A percentile compares a stretch with the other conserved stretches of the same genome.
Conservation (phyloP, 2,113 vertebrate species). For the Ceyx melanurus region DNA sequence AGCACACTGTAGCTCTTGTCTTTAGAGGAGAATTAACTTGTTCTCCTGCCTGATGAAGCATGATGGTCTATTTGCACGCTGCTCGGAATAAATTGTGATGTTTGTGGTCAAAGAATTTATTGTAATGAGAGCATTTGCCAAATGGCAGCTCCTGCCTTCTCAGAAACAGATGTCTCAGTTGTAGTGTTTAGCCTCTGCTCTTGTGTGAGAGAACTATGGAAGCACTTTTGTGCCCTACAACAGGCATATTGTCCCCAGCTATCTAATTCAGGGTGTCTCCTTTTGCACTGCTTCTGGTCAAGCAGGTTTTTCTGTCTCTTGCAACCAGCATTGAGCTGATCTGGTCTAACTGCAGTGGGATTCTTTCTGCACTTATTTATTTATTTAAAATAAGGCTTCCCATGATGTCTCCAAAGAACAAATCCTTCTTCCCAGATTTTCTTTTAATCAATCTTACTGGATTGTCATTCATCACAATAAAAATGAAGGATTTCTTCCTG, state of each 20-base stretch:
- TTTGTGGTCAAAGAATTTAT: background rate
- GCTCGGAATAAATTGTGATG: background rate
- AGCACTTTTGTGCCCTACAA: background rate
- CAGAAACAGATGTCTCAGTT: background rate
- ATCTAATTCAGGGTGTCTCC: background rate
- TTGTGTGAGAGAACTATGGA: background rate
- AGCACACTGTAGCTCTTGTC: background rate
- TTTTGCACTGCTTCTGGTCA: background rate
- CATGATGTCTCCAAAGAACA: background rate
- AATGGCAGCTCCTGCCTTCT: background rate
- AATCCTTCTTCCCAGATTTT: background rate
- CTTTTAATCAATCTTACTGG: background rate
- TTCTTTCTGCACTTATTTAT: background rate
- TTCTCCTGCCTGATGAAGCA: background rate
- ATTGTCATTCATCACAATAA: background rate
- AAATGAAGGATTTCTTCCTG: background rate
- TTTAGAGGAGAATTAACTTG: background rate
- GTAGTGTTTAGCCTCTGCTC: background rate
- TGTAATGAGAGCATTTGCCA: background rate
- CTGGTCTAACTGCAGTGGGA: background rate
- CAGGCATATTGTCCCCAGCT: background rate
- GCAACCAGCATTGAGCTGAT: background rate
- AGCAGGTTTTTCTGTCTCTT: background rate
- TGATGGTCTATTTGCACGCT: background rate
- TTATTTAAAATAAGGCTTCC: background rate